A percentile compares a stretch with the other conserved stretches of the same genome.
These are phyloP conservation scores for Cebidichthys violaceus DNA, from an alignment of 2,113 vertebrate species.

Conservation along the genomic window DNA sequence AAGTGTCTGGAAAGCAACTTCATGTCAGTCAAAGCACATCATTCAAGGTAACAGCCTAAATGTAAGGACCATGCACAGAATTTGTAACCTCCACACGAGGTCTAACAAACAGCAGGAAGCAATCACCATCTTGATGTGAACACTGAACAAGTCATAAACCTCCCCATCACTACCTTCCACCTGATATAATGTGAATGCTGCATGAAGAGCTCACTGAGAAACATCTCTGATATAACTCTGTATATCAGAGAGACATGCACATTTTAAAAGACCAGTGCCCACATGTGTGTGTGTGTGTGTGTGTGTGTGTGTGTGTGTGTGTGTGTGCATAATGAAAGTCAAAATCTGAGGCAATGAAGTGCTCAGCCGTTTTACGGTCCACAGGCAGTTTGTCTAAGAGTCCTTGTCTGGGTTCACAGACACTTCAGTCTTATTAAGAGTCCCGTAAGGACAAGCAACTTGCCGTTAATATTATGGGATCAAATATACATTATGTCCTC, in stretches of 20 bases:
- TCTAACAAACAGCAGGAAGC: conserved; percentile 8
- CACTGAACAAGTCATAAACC: not conserved
- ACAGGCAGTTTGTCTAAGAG: not conserved
- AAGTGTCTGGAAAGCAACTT: not conserved
- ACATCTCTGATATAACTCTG: not conserved
- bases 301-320: too few relatives aligned
- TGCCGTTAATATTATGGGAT: not conserved
- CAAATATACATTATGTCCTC: not conserved
- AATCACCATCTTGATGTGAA: conserved; percentile 1
- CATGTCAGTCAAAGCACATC: not conserved
- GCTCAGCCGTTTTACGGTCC: not conserved
- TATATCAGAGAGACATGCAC: not conserved
- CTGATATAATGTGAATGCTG: conserved; percentile 2
- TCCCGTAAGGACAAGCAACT: not conserved
- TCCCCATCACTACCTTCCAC: not conserved
- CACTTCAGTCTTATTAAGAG: not conserved
- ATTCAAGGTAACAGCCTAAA: conserved; percentile 14
- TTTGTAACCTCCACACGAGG: not conserved
- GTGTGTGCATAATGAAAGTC: not conserved
- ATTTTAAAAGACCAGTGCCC: not conserved
- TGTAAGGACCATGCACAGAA: not conserved
- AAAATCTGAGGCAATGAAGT: not conserved
- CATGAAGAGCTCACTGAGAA: not conserved
- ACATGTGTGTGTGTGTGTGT: not conserved
- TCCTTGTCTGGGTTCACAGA: not conserved